Conservation (phyloP, 2,888 invertebrate genomes). For the Caenorhabditis sp. region DNA sequence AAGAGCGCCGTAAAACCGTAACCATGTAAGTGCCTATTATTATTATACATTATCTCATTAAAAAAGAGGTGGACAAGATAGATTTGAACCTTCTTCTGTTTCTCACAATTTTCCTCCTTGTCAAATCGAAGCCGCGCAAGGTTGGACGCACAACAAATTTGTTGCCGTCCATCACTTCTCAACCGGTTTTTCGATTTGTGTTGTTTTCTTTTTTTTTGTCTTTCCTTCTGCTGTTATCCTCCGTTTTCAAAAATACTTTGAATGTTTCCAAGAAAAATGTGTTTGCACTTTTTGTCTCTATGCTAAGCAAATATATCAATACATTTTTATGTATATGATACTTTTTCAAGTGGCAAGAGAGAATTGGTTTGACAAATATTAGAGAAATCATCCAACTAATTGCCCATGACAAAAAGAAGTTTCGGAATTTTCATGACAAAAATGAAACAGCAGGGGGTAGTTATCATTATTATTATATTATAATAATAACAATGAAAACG, state of each 20-base stretch:
- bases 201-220: conserved; percentile 7
- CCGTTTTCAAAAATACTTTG: conserved; percentile 15
- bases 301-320: conserved; percentile 11
- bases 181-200: neutral
- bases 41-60: neutral
- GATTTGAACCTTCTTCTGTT: neutral
- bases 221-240: conserved; percentile 22
- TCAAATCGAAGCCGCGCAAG: conserved; percentile 13
- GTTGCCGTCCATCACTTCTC: conserved; percentile 13
- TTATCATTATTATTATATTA: conserved; percentile 1
- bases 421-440: neutral
- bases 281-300: neutral
- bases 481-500: too few species aligned
- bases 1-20: conserved; percentile 52
- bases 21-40: conserved; percentile 43
- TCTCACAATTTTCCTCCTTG: neutral
- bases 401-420: conserved; percentile 22
- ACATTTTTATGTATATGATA: too few species aligned
- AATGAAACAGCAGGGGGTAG: conserved; percentile 6
- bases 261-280: too few species aligned
- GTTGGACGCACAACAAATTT: conserved; percentile 8
- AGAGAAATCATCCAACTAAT: conserved; percentile 19
- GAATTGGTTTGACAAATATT: conserved; percentile 36
- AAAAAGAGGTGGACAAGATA: conserved; percentile 9
- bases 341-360: conserved; percentile 20